phyloP scores from a whole-genome alignment of 2,797 vertebrate genomes.

The Poeciliopsis gracilis region DNA sequence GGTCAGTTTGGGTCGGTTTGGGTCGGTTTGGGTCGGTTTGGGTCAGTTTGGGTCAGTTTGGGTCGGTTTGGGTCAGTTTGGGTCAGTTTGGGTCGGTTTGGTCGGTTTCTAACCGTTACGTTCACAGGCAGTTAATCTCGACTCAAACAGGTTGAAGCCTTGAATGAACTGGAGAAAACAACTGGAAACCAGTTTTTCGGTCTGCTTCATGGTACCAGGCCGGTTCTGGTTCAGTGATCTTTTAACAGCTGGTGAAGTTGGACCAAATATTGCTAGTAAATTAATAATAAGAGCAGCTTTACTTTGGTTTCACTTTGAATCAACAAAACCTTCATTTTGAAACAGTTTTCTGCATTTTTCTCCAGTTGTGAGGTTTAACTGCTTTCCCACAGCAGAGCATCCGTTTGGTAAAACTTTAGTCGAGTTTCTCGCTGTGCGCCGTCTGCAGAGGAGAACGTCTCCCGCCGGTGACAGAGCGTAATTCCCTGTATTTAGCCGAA shows the following conservation, averaged over 20 bases:
- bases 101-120: too few species aligned
- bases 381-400: not conserved
- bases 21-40: too few species aligned
- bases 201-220: not conserved
- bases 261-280: too few species aligned
- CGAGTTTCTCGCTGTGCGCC: not conserved
- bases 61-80: too few species aligned
- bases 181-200: not conserved
- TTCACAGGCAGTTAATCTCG: too few species aligned
- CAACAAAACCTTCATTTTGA: not conserved
- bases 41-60: too few species aligned
- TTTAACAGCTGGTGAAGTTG: not conserved
- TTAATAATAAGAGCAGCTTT: not conserved
- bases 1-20: too few species aligned
- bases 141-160: too few species aligned
- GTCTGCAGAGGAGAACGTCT: not conserved
- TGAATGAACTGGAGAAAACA: too few species aligned
- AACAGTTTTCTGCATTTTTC: not conserved
- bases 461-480: conserved; percentile 33
- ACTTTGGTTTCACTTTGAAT: not conserved
- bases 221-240: not conserved
- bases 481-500: conserved; percentile 66
- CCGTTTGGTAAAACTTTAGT: not conserved
- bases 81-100: too few species aligned
- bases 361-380: too few species aligned